Conservation (phyloP, 30 jellyfish, hydroid and myxozoan species). For the Chrysaora quinquecirrha region DNA sequence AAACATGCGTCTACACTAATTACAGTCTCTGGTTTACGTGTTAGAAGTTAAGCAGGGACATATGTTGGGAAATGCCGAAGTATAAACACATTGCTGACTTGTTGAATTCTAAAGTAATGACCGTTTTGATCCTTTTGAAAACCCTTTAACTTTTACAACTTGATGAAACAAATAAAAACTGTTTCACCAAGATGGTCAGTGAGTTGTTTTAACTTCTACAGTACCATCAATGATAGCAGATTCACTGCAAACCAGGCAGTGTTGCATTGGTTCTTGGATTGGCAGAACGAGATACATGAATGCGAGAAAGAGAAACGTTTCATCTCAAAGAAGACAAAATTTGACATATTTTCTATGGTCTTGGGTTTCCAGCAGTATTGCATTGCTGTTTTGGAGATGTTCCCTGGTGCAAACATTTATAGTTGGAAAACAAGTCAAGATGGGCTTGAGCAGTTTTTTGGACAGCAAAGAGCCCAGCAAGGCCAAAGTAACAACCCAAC, state of each 20-base stretch:
- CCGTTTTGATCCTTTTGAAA: too few relatives aligned
- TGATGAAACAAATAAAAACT: too few relatives aligned
- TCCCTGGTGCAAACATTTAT: conserved; percentile 12
- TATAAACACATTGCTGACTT: too few relatives aligned
- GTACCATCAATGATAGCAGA: background rate
- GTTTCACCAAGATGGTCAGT: too few relatives aligned
- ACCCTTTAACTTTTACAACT: too few relatives aligned
- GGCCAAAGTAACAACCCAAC: conserved; percentile 15
- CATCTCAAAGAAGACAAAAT: conserved; percentile 1
- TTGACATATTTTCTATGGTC: background rate
- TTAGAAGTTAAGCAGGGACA: too few relatives aligned
- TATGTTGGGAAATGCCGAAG: too few relatives aligned
- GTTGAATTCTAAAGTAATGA: too few relatives aligned
- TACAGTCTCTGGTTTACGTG: too few relatives aligned
- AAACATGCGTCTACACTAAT: too few relatives aligned
- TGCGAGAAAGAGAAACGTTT: background rate
- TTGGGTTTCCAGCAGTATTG: conserved; percentile 13
- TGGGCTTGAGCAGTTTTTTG: conserved; percentile 16
- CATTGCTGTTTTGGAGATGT: background rate
- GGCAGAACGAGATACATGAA: conserved; percentile 1
- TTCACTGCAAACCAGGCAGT: conserved; percentile 1
- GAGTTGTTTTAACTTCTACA: background rate
- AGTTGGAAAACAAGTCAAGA: conserved; percentile 12
- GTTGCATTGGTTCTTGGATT: conserved; percentile 20
- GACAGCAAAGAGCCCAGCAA: conserved; percentile 29